Conservation (phyloP, 2,888 invertebrate species). For the Protonemura montana region DNA sequence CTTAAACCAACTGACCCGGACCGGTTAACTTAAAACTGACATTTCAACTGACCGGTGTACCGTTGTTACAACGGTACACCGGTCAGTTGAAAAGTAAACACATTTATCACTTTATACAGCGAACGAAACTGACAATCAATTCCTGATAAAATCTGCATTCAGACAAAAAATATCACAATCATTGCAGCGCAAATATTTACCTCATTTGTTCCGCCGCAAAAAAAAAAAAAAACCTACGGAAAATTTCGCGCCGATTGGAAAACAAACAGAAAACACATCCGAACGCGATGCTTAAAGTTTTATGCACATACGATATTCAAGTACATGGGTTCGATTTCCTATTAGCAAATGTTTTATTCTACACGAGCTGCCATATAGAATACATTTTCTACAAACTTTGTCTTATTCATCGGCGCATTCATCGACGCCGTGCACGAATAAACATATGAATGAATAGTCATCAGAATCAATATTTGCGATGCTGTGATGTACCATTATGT, state of each 20-base stretch:
- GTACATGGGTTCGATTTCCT: slow-evolving; percentile 12
- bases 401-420: neutral
- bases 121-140: neutral
- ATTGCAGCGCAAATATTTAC: neutral
- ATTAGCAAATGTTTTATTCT: neutral
- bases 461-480: neutral
- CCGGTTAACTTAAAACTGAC: too few species aligned
- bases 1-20: too few species aligned
- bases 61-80: too few species aligned
- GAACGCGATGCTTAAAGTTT: neutral
- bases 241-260: neutral
- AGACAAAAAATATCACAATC: neutral
- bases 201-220: neutral
- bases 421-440: neutral
- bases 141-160: neutral
- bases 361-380: neutral
- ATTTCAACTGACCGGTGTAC: neutral
- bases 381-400: neutral
- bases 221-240: neutral
- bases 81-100: neutral
- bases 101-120: neutral
- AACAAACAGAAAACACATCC: neutral
- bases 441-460: neutral
- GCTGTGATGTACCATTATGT: neutral
- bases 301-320: neutral